Conservation (phyloP, 2,888 invertebrate species). For the Drosophila fulvimacula region DNA sequence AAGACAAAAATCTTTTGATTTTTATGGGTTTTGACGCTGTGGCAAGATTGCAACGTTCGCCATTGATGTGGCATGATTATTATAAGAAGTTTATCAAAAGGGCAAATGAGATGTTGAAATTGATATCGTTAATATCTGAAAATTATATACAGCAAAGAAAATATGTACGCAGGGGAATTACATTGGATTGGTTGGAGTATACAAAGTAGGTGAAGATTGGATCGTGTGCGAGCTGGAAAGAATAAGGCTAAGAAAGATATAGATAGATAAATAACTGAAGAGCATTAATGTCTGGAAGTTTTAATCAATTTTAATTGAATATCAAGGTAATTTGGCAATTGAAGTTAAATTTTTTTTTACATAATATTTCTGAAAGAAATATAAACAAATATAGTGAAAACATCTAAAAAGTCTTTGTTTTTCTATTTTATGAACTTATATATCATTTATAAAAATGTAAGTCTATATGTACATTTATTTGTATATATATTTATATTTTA, state of each 20-base stretch:
- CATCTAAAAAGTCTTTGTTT: too few relatives aligned
- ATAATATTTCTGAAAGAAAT: too few relatives aligned
- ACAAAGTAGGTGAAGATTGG: background rate
- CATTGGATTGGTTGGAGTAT: background rate
- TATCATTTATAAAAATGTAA: too few relatives aligned
- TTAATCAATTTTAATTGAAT: background rate
- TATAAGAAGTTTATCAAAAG: slow-evolving; percentile 26
- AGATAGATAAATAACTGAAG: background rate
- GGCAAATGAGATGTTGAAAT: slow-evolving; percentile 28
- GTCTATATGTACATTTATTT: too few relatives aligned
- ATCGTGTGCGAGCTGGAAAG: background rate
- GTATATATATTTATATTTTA: too few relatives aligned
- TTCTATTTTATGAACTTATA: too few relatives aligned
- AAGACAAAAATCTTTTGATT: slow-evolving; percentile 57
- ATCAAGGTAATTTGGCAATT: background rate
- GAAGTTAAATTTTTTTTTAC: too few relatives aligned
- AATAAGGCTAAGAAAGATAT: background rate
- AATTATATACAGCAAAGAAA: slow-evolving; percentile 14
- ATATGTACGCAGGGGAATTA: too few relatives aligned
- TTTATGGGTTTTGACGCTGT: slow-evolving; percentile 51
- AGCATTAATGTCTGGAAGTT: background rate
- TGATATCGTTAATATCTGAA: slow-evolving; percentile 17
- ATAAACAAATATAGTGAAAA: too few relatives aligned
- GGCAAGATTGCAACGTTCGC: slow-evolving; percentile 23
- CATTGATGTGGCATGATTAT: slow-evolving; percentile 49